Conservation (phyloP, 2,888 invertebrate species). For the Cosmorhoe ocellata region DNA sequence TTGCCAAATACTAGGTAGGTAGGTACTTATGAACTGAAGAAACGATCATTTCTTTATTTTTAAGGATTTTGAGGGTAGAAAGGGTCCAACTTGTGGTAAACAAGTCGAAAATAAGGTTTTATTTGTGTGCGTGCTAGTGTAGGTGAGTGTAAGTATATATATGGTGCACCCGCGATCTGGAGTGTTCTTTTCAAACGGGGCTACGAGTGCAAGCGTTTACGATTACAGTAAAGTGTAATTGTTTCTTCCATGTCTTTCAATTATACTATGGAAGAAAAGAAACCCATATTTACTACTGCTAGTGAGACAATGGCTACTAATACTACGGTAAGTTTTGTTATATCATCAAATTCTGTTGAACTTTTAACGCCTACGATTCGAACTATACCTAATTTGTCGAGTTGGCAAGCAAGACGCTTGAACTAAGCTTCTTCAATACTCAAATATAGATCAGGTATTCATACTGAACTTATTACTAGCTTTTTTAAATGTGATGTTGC, state of each 20-base stretch:
- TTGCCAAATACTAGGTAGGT: too few relatives aligned
- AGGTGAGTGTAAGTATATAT: constrained; percentile 49
- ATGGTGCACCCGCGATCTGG: constrained; percentile 36
- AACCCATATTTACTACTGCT: constrained; percentile 57
- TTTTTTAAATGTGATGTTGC: too few relatives aligned
- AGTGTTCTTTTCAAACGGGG: constrained; percentile 37
- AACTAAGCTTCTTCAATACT: too few relatives aligned
- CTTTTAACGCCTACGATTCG: neutral
- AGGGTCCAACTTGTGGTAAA: constrained; percentile 11
- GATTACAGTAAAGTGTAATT: neutral
- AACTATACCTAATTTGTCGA: too few relatives aligned
- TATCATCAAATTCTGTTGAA: neutral
- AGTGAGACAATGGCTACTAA: constrained; percentile 49
- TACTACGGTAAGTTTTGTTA: constrained; percentile 51
- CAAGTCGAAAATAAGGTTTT: constrained; percentile 19
- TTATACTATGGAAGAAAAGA: constrained; percentile 55
- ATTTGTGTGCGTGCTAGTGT: constrained; percentile 23
- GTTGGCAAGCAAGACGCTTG: neutral
- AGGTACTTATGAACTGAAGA: neutral
- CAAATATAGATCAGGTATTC: too few relatives aligned
- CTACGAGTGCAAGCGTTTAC: constrained; percentile 11
- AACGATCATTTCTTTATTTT: neutral
- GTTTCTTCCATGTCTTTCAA: constrained; percentile 53
- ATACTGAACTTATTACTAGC: too few relatives aligned
- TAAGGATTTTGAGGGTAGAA: constrained; percentile 38